These are phyloP conservation scores for Actinopyga echinites DNA, from an alignment of 53 echinoderm and acorn worm species.

Conservation along the genomic window DNA sequence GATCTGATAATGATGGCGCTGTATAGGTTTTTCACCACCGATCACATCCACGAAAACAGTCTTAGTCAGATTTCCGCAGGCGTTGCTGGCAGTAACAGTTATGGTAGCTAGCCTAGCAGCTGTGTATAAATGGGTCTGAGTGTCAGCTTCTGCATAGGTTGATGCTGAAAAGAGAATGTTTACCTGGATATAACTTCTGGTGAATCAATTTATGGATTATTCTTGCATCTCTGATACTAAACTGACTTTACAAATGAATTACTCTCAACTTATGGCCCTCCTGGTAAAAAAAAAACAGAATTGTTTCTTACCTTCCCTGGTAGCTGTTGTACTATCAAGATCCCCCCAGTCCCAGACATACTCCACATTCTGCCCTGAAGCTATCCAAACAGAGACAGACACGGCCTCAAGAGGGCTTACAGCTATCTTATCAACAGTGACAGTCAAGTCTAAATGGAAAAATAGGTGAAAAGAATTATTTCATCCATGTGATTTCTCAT, in stretches of 20 bases:
- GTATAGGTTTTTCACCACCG: conserved; percentile 10
- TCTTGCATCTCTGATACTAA: too few species aligned
- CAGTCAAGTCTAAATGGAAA: conserved; percentile 1
- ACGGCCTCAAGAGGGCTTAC: background rate
- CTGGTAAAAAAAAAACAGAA: too few species aligned
- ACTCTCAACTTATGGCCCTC: too few species aligned
- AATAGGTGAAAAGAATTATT: too few species aligned
- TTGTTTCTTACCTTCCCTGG: background rate
- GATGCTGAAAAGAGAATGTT: background rate
- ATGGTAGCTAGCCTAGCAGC: background rate
- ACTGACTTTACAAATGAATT: too few species aligned
- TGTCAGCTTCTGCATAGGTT: background rate
- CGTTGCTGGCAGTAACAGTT: conserved; percentile 3
- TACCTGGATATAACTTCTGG: too few species aligned
- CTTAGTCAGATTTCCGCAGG: conserved; percentile 2
- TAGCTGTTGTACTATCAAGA: background rate
- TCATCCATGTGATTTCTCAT: too few species aligned
- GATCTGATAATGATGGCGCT: conserved; percentile 21
- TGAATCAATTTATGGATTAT: too few species aligned
- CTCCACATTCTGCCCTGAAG: background rate
- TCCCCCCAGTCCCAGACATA: conserved; percentile 33
- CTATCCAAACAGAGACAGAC: background rate
- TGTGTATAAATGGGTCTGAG: background rate
- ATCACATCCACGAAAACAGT: background rate
- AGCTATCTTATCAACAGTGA: background rate